Evolutionary conservation across 1,140 invertebrate genomes (phyloP).

Genomic region (Plodia interpunctella): DNA sequence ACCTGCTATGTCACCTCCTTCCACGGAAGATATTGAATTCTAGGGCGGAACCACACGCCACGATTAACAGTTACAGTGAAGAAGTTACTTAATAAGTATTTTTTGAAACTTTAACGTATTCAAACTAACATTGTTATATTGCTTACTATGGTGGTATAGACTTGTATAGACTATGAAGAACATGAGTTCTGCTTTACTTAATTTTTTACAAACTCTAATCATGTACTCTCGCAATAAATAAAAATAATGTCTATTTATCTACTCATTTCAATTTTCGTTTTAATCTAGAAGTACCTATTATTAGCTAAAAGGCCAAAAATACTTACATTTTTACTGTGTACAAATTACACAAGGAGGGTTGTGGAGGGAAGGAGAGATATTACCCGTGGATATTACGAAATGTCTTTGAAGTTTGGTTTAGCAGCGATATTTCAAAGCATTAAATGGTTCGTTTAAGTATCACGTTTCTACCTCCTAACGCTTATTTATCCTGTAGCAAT

Average conservation of each 20-base stretch:
- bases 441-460: neutral
- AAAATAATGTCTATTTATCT: neutral
- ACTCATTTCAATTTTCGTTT: conserved; percentile 4
- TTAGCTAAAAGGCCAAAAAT: neutral
- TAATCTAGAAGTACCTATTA: neutral
- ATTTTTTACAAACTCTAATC: too few species aligned
- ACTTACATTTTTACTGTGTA: conserved; percentile 1
- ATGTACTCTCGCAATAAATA: too few species aligned
- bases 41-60: too few species aligned
- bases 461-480: neutral
- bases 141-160: too few species aligned
- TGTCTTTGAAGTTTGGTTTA: conserved; percentile 1
- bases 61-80: too few species aligned
- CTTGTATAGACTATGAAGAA: too few species aligned
- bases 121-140: too few species aligned
- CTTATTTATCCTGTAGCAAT: neutral
- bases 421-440: neutral
- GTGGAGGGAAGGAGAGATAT: neutral
- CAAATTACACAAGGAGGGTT: neutral
- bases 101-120: too few species aligned
- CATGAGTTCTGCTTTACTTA: too few species aligned
- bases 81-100: too few species aligned
- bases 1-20: too few species aligned
- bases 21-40: too few species aligned
- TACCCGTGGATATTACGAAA: conserved; percentile 5